Evolutionary conservation across 2,888 invertebrate species (phyloP).

Genomic region (Colletes collaris): DNA sequence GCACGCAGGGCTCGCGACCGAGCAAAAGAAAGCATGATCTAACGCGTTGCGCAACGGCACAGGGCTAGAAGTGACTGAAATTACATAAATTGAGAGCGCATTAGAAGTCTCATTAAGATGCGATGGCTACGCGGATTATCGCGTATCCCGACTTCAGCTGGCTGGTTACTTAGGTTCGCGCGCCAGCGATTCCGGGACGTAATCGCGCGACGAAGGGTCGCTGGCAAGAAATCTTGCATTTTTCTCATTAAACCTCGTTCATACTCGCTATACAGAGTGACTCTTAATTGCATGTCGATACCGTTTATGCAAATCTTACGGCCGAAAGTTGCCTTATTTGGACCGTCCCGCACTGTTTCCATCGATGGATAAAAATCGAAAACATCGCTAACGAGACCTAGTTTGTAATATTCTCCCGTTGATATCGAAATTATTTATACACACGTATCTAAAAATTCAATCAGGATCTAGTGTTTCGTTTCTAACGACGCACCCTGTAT

Average conservation of each 20-base stretch:
- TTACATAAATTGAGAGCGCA: constrained; percentile 37
- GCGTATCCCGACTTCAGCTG: constrained; percentile 64
- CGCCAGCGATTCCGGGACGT: constrained; percentile 72
- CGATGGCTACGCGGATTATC: constrained; percentile 34
- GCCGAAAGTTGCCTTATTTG: too few relatives aligned
- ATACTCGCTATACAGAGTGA: constrained; percentile 14
- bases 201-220: constrained; percentile 68
- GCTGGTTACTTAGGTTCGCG: constrained; percentile 72
- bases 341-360: too few relatives aligned
- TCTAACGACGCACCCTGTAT: too few relatives aligned
- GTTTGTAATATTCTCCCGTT: too few relatives aligned
- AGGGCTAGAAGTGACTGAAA: constrained; percentile 12
- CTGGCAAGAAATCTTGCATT: constrained; percentile 38
- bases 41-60: neutral
- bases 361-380: too few relatives aligned
- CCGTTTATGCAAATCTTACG: too few relatives aligned
- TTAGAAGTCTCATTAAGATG: constrained; percentile 45
- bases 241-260: constrained; percentile 62
- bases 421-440: too few relatives aligned
- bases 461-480: too few relatives aligned
- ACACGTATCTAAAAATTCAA: too few relatives aligned
- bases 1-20: neutral
- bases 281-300: neutral
- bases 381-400: too few relatives aligned
- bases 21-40: constrained; percentile 7